These are phyloP conservation scores for Limnephilus auricula DNA, from an alignment of 2,888 invertebrate species.

Conservation along the genomic window DNA sequence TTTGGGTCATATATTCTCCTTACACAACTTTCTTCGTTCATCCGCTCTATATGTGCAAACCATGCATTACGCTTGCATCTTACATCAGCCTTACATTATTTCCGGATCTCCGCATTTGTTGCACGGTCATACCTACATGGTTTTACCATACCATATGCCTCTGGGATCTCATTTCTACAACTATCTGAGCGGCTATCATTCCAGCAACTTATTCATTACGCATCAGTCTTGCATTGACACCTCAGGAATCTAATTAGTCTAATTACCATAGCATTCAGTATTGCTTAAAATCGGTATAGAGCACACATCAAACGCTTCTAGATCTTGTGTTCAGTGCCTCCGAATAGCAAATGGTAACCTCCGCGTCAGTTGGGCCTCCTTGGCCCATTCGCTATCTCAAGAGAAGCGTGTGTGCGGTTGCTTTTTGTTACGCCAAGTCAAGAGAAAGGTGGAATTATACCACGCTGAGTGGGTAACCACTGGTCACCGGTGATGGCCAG, in stretches of 20 bases:
- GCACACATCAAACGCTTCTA: neutral
- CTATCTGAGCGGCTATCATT: too few species aligned
- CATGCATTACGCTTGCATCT: neutral
- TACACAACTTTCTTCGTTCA: neutral
- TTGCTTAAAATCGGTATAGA: too few species aligned
- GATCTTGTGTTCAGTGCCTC: neutral
- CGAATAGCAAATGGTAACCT: neutral
- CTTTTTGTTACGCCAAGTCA: neutral
- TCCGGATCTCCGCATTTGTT: too few species aligned
- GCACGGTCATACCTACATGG: too few species aligned
- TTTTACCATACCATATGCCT: too few species aligned
- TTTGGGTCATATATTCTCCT: neutral
- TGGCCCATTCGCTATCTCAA: neutral
- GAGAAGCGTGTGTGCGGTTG: neutral
- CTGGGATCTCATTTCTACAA: too few species aligned
- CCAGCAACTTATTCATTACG: too few species aligned
- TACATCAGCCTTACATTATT: too few species aligned
- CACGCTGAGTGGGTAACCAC: neutral
- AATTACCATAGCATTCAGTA: too few species aligned
- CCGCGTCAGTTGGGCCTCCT: neutral
- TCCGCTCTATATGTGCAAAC: neutral
- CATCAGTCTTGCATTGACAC: too few species aligned
- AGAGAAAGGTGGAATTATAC: slow-evolving; percentile 17
- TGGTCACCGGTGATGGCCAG: neutral
- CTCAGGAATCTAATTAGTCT: too few species aligned